These are phyloP conservation scores for Pantherophis guttatus DNA, from an alignment of 2,113 vertebrate genomes.

Conservation along the genomic window DNA sequence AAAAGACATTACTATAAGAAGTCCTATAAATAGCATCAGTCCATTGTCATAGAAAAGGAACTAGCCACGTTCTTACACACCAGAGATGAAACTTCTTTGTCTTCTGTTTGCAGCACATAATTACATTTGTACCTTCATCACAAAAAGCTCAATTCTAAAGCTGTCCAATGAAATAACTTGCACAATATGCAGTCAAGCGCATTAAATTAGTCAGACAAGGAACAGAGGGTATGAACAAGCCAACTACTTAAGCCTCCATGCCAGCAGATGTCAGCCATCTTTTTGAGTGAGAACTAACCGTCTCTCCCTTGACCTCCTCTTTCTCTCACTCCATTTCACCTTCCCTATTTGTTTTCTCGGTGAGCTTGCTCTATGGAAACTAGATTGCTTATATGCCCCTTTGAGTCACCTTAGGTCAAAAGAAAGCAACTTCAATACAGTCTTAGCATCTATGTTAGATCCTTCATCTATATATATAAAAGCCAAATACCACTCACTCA, in stretches of 20 bases:
- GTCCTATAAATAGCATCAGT: background rate
- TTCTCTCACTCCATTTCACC: background rate
- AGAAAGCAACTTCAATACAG: background rate
- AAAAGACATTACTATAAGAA: background rate
- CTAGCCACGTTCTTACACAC: background rate
- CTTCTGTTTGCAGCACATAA: background rate
- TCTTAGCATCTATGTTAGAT: background rate
- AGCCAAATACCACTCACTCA: no score
- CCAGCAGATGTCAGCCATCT: background rate
- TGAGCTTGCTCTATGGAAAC: background rate
- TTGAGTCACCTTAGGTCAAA: background rate
- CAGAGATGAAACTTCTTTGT: background rate
- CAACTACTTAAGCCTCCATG: background rate
- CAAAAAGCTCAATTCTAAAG: background rate
- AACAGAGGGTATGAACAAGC: background rate
- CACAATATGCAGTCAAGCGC: background rate
- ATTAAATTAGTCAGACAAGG: background rate
- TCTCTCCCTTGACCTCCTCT: background rate
- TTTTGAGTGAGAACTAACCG: background rate
- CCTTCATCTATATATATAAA: background rate
- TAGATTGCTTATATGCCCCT: background rate
- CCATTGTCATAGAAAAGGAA: background rate
- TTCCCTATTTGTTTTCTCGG: background rate
- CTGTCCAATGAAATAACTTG: background rate
- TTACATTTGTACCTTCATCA: background rate